A percentile compares a stretch with the other conserved stretches of the same genome.
These are phyloP conservation scores for Illadopsis cleaveri DNA, from an alignment of 2,113 vertebrate species.

Conservation along the genomic window DNA sequence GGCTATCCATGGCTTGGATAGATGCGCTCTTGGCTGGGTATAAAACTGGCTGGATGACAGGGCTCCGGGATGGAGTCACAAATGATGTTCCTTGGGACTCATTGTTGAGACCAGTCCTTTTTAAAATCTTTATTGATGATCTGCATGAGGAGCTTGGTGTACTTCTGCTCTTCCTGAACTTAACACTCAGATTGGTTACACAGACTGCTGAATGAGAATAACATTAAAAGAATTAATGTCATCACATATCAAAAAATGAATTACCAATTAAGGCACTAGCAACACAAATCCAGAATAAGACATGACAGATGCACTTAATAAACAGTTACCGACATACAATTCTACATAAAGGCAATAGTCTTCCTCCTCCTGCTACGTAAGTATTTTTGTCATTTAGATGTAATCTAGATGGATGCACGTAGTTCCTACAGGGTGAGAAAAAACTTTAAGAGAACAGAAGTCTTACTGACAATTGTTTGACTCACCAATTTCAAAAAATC, in stretches of 20 bases:
- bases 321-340: not conserved
- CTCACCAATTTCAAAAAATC: not conserved
- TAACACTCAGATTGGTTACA: not conserved
- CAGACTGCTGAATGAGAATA: not conserved
- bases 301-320: not conserved
- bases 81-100: not conserved
- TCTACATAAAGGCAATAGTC: constrained; percentile 19
- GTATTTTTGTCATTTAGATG: constrained; percentile 24
- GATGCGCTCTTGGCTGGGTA: not conserved
- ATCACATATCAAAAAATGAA: not conserved
- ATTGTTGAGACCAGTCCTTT: not conserved
- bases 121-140: not conserved
- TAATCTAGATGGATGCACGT: not conserved
- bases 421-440: not conserved
- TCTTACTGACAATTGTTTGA: constrained; percentile 25
- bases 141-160: not conserved
- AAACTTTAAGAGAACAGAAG: not conserved
- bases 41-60: not conserved
- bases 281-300: constrained; percentile 27
- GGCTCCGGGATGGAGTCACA: rapidly evolving
- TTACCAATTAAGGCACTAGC: not conserved
- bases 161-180: not conserved
- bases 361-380: not conserved
- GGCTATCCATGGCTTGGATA: not conserved
- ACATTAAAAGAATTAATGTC: not conserved